Conservation (phyloP, 1,140 invertebrate species). For the Pseudomyrmex flavicornis region DNA sequence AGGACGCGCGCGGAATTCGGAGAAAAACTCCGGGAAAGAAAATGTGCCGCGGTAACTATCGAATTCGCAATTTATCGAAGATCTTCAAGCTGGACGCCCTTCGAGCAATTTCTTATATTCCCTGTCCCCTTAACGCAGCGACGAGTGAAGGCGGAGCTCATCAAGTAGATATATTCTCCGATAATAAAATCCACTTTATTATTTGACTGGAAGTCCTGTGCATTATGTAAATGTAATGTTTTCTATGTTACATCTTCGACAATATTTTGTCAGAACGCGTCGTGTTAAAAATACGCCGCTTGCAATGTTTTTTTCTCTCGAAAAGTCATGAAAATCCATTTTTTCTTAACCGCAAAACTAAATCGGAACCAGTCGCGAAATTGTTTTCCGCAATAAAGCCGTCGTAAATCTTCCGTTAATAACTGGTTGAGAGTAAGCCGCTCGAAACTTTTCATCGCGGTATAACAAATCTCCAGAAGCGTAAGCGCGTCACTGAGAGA, state of each 20-base stretch:
- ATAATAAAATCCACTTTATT: slow-evolving; percentile 38
- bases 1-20: neutral
- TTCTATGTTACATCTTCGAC: neutral
- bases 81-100: slow-evolving; percentile 35
- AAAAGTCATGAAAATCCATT: too few relatives aligned
- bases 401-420: slow-evolving; percentile 42
- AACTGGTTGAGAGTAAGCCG: slow-evolving; percentile 38
- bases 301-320: slow-evolving; percentile 4
- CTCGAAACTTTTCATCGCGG: slow-evolving; percentile 53
- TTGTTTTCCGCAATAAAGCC: slow-evolving; percentile 5
- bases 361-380: slow-evolving; percentile 10
- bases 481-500: slow-evolving; percentile 39
- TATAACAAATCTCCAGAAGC: slow-evolving; percentile 53
- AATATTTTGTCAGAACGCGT: neutral
- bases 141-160: slow-evolving; percentile 69
- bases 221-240: neutral
- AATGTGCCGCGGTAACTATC: slow-evolving; percentile 65
- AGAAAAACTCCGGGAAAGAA: slow-evolving; percentile 43
- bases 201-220: slow-evolving; percentile 6
- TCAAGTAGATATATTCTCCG: too few relatives aligned
- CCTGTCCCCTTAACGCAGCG: slow-evolving; percentile 68
- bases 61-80: slow-evolving; percentile 77
- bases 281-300: neutral
- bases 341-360: neutral
- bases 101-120: slow-evolving; percentile 30